Conservation (phyloP, 2,797 vertebrate genomes). For the Syncerus caffer region DNA sequence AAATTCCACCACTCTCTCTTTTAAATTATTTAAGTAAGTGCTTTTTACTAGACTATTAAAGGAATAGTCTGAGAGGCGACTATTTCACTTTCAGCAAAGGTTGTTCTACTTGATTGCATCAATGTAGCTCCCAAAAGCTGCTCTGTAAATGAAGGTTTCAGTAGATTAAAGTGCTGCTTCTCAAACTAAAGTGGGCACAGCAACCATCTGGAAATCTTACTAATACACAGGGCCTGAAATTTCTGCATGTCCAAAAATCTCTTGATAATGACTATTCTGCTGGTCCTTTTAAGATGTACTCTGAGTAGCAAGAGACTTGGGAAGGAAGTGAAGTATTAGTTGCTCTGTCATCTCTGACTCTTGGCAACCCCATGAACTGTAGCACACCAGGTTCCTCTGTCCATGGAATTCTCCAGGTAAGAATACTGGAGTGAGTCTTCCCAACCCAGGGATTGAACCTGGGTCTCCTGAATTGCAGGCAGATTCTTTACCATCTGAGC, state of each 20-base stretch:
- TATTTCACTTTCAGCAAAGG: background rate
- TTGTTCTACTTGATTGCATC: background rate
- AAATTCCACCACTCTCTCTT: background rate
- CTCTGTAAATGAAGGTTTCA: background rate
- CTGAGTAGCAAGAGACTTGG: background rate
- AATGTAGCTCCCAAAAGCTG: background rate
- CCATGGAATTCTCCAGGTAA: background rate
- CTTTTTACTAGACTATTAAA: background rate
- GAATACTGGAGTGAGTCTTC: background rate
- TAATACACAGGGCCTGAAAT: background rate
- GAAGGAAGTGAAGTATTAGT: background rate
- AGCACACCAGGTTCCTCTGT: background rate
- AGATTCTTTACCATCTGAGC: background rate
- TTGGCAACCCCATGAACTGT: background rate
- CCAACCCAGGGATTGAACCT: background rate
- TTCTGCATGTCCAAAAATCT: background rate
- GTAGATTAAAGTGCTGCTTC: background rate
- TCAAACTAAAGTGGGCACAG: background rate
- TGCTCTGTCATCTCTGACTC: background rate
- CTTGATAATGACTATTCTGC: background rate
- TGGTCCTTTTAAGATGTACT: background rate
- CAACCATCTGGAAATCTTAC: background rate
- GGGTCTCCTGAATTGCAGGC: background rate
- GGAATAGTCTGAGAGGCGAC: background rate
- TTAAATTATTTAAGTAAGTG: constrained; percentile 29